Percentiles rank a stretch among this genome's conserved stretches.
These are phyloP conservation scores for Harpegnathos saltator DNA, from an alignment of 1,140 invertebrate genomes.

Conservation along the genomic window DNA sequence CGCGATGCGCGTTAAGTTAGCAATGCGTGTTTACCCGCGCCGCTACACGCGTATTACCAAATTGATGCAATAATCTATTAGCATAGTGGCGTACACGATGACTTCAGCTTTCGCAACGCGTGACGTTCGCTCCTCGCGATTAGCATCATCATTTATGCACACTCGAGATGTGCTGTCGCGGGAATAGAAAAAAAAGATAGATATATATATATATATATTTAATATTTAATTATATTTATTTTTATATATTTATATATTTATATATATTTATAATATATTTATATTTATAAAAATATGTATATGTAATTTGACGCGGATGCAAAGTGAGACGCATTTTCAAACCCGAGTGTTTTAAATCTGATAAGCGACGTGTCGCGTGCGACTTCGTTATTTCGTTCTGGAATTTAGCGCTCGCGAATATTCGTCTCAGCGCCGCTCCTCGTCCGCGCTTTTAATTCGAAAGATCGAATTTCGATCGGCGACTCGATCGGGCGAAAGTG, in stretches of 20 bases:
- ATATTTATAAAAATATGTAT: too few relatives aligned
- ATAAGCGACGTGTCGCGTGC: background rate
- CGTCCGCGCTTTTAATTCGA: too few relatives aligned
- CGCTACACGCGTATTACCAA: constrained; percentile 36
- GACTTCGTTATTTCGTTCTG: too few relatives aligned
- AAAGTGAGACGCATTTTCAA: background rate
- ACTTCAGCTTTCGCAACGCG: constrained; percentile 21
- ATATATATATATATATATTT: background rate
- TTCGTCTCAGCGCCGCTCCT: too few relatives aligned
- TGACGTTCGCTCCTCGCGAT: constrained; percentile 16
- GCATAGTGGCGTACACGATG: constrained; percentile 17
- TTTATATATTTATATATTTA: too few relatives aligned
- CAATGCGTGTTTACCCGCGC: constrained; percentile 1
- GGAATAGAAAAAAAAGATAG: constrained; percentile 7
- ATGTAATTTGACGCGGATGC: background rate
- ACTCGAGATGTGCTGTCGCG: background rate
- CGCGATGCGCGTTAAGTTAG: background rate
- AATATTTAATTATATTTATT: too few relatives aligned
- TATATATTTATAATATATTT: too few relatives aligned
- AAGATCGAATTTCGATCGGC: too few relatives aligned
- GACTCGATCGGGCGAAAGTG: background rate
- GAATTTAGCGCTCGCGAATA: too few relatives aligned
- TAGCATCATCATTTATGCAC: constrained; percentile 26
- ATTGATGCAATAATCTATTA: constrained; percentile 61
- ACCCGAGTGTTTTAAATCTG: background rate